Evolutionary conservation across 2,888 invertebrate species (phyloP).

Genomic region (Tipula confusa): DNA sequence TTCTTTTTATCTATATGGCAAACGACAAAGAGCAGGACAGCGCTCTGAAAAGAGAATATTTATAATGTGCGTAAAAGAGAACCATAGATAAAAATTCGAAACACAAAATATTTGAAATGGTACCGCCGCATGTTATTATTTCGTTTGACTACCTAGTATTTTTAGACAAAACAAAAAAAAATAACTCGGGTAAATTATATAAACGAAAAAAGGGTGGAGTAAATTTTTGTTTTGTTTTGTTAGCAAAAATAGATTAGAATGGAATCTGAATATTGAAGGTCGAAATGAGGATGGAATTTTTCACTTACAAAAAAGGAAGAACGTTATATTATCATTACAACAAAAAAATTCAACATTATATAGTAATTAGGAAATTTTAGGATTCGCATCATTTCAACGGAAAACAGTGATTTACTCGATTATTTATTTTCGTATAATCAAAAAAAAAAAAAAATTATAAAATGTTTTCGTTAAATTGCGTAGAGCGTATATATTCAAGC

Average conservation of each 20-base stretch:
- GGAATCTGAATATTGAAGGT: conserved; percentile 9
- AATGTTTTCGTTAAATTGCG: neutral
- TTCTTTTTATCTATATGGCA: neutral
- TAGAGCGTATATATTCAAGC: neutral
- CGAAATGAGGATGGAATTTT: conserved; percentile 20
- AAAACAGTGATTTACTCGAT: neutral
- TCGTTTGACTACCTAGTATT: neutral
- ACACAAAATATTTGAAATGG: neutral
- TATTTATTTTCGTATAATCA: neutral
- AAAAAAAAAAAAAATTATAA: too few relatives aligned
- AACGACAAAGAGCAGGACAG: neutral
- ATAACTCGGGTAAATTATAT: neutral
- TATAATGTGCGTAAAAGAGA: neutral
- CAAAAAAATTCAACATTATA: neutral
- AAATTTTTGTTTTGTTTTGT: neutral
- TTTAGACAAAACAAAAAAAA: neutral
- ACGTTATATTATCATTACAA: neutral
- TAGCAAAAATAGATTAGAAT: neutral
- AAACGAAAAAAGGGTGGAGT: neutral
- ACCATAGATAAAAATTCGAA: neutral
- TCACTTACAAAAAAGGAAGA: neutral
- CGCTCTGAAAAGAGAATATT: neutral
- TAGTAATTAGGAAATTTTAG: conserved; percentile 3
- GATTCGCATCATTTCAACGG: neutral
- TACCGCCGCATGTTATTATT: neutral